Evolutionary conservation across 2,113 vertebrate genomes (phyloP), one percentile per base, ranked within the genome.

Genomic region (Pterocles gutturalis): DNA sequence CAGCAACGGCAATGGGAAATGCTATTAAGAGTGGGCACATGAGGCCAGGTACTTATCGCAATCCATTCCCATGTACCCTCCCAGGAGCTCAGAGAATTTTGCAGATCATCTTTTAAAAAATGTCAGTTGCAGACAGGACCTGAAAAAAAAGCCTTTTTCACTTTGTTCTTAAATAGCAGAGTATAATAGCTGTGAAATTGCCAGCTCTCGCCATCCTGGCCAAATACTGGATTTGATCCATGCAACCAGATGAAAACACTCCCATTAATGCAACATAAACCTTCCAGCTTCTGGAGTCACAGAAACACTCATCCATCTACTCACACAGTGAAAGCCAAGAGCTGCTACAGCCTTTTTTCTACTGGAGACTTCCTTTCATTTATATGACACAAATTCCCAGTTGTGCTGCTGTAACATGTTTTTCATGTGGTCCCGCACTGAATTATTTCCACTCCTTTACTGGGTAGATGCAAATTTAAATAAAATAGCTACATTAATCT

Each of bases 351-450:
- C 67, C 89, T 85, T 83, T 96, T 96, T 96, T 75, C 87, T 97
- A 18, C 90, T 87, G 19, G 49, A 93, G 31, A 45, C 33, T 80
- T 87, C 75, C 72, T 88, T 96, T 96, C 93, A 96, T 91, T 97
- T 96, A 18, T 86, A 45, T 93, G 75, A 96, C 60, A 97, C 51
- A 94, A 96, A 97, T 82, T 97, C 97, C 94, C 94, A 90, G 72
- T 55, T 58, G 91, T 87, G 87, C 65, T 89, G 65, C 92, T 66
- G 43, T 80, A 89, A 90, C 57, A 62, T 64, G 78, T 67, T 95
- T 94, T 95, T 95, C 75, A 93, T 82, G 80, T 80, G 77, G 90
- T 93, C 87, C 76, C 7, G 14, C 58, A 89, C 83, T 93, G 94
- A 75, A 96, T 96, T 93, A 79, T 93, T 55, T 91, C 88, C 67